A percentile compares a stretch with the other conserved stretches of the same genome.
Evolutionary conservation across 2,113 vertebrate species (phyloP).

Genomic region (Brachirus orientalis): DNA sequence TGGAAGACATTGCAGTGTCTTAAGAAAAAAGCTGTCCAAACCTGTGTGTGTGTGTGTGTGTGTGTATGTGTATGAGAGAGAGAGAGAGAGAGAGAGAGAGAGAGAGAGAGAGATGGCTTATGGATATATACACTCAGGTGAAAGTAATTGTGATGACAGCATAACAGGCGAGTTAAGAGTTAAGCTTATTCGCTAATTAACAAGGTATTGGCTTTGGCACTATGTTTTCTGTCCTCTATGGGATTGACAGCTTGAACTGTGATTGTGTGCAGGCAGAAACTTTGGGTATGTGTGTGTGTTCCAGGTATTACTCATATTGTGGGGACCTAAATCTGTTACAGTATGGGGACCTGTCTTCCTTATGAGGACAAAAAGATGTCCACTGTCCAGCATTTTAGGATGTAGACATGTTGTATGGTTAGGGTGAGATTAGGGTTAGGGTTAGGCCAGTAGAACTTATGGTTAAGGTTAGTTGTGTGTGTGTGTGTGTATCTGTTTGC

Average conservation of each 20-base stretch:
- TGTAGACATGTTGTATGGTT: too few species aligned
- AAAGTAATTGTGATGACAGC: constrained; percentile 60
- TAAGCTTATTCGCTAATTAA: constrained; percentile 64
- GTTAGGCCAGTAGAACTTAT: too few species aligned
- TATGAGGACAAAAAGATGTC: too few species aligned
- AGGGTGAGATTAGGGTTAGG: too few species aligned
- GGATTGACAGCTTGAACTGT: constrained; percentile 49
- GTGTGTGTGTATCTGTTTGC: background rate
- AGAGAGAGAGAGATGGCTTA: constrained; percentile 16
- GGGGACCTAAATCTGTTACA: too few species aligned
- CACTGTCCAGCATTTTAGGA: too few species aligned
- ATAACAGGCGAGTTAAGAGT: constrained; percentile 56
- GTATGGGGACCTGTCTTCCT: too few species aligned
- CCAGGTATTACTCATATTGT: too few species aligned
- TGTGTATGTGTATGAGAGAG: constrained; percentile 17
- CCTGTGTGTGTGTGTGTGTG: constrained; percentile 14
- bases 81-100: constrained; percentile 22
- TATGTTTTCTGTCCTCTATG: constrained; percentile 52
- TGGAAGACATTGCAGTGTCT: too few species aligned
- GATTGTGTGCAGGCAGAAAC: constrained; percentile 43
- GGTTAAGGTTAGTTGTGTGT: background rate
- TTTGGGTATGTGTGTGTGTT: constrained; percentile 18
- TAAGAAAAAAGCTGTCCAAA: background rate
- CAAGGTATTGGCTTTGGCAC: constrained; percentile 52
- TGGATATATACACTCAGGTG: constrained; percentile 47